Base-by-base conservation (phyloP, 1,140 invertebrate species). In the Drosophila pectinifera region DNA sequence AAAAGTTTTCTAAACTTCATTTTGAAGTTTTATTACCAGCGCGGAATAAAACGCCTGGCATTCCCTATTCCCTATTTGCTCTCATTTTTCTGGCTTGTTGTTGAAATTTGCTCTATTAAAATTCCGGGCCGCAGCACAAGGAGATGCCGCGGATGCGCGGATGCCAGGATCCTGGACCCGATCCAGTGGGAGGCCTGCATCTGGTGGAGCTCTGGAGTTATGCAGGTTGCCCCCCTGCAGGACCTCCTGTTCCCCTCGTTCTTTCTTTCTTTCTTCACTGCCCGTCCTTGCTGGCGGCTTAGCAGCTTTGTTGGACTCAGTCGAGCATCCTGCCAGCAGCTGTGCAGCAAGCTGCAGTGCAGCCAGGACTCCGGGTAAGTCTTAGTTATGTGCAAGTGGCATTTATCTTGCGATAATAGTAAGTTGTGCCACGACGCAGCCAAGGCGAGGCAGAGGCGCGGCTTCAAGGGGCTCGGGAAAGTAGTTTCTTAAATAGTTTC, bases 1-100 rank as follows among this genome's bases (percentile, higher is more conserved):
- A 89, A 84, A 89, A 89, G 67, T 89, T 89, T 89, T 63, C 84
- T 89, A 84, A 89, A 89, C 84, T 89, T 89, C 80, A 89, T 89
- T 89, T 89, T 76, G 68, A 89, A 89, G 85, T 89, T 89, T 89
- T 89, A 89, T 89, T 84, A 73, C 73, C 72, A 80, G 58, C 56
- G 74, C 63, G 20, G 28, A 41, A 57, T 43, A 63, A 59, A 75
- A 68, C 42, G 68, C 39, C 16, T 57, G 24, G 56, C 64, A 69
- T n/a, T n/a, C n/a, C n/a, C n/a, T n/a, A 59, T 69, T 77, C 69
- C 26, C 64, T 39, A 48, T 70, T 41, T 39, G 53, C 49, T 78
- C 49, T 62, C 42, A 31, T 69, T 70, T 54, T 70, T 69, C 42
- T 4, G 20, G 41, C 51, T 70, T 70, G 64, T 72, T 72, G 68